Percentiles rank a stretch among this genome's conserved stretches.
These are phyloP conservation scores for Zaprionus camerounensis DNA, from an alignment of 1,140 invertebrate genomes.

Conservation along the genomic window DNA sequence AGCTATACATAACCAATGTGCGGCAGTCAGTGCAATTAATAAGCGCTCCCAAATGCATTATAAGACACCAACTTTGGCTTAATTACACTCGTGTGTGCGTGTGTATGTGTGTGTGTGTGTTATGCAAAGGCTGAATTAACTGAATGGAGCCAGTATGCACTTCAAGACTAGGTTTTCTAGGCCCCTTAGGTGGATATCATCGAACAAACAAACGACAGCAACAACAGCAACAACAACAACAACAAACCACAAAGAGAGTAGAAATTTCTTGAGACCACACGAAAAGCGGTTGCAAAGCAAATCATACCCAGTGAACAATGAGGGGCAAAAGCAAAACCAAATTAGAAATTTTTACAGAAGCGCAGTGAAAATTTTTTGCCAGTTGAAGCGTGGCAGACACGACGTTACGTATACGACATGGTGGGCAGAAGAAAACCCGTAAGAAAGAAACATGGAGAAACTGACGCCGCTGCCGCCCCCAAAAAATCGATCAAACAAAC, in stretches of 20 bases:
- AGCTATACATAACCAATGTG: conserved; percentile 58
- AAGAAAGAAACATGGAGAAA: conserved; percentile 14
- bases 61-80: conserved; percentile 46
- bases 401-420: conserved; percentile 64
- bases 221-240: not conserved
- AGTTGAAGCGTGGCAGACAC: conserved; percentile 43
- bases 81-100: conserved; percentile 38
- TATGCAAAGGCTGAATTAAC: conserved; percentile 72
- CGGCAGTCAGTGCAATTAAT: conserved; percentile 62
- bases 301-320: conserved; percentile 27
- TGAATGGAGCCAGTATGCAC: conserved; percentile 56
- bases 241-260: conserved; percentile 19
- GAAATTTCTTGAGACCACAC: conserved; percentile 51
- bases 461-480: not conserved
- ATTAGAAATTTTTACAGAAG: conserved; percentile 45
- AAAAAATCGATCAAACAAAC: conserved; percentile 77
- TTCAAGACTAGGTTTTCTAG: conserved; percentile 38
- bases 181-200: conserved; percentile 52
- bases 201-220: conserved; percentile 46
- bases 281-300: conserved; percentile 33
- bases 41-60: conserved; percentile 66
- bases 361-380: conserved; percentile 51
- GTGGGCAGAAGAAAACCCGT: conserved; percentile 21
- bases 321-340: conserved; percentile 19
- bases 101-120: conserved; percentile 26